Evolutionary conservation across 2,888 invertebrate genomes (phyloP).

Genomic region (Encarsia formosa): DNA sequence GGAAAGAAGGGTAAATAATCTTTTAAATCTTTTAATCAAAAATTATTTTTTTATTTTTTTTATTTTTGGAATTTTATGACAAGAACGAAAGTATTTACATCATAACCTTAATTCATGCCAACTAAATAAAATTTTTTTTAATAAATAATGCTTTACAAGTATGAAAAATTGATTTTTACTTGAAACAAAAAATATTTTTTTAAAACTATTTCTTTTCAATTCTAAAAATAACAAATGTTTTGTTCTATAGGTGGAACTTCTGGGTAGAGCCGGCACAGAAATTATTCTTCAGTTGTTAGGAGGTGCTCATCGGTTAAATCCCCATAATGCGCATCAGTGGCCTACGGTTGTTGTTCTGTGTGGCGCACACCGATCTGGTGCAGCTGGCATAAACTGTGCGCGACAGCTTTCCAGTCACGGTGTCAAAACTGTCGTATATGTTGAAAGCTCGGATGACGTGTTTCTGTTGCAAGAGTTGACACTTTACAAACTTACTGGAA

Average conservation of each 20-base stretch:
- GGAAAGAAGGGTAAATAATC: conserved; percentile 53
- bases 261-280: conserved; percentile 81
- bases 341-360: conserved; percentile 75
- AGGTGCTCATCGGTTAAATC: conserved; percentile 77
- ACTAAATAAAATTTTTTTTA: no score
- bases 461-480: conserved; percentile 62
- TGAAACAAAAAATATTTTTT: no score
- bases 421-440: conserved; percentile 64
- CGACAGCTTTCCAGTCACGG: conserved; percentile 81
- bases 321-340: conserved; percentile 84
- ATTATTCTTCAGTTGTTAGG: conserved; percentile 79
- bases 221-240: not conserved
- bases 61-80: no score
- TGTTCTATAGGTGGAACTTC: conserved; percentile 62
- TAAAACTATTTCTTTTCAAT: no score
- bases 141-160: no score
- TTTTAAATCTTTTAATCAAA: no score
- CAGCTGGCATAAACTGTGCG: conserved; percentile 70
- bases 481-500: conserved; percentile 65
- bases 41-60: not conserved
- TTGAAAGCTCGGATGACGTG: conserved; percentile 52
- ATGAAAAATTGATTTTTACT: no score
- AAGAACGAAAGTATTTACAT: no score
- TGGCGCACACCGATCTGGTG: conserved; percentile 64
- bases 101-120: no score